phyloP scores from a whole-genome alignment of 2,888 invertebrate species.

The Rotaria macrura region DNA sequence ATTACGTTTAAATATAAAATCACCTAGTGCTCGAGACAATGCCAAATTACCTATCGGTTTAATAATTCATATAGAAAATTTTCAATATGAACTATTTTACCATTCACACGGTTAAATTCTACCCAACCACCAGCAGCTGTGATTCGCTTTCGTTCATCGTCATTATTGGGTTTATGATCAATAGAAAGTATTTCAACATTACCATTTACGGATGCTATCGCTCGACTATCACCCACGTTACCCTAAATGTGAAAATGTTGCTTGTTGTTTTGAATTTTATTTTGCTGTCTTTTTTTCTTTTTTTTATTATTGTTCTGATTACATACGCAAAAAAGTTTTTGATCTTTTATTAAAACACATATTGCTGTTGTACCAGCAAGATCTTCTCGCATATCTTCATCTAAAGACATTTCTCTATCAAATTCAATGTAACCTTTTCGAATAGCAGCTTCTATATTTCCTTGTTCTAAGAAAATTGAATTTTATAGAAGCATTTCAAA shows the following conservation, averaged over 20 bases:
- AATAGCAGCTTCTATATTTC: constrained; percentile 72
- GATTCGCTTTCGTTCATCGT: constrained; percentile 74
- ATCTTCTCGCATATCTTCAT: constrained; percentile 75
- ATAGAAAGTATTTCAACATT: constrained; percentile 65
- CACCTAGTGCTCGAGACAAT: constrained; percentile 84
- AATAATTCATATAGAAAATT: not conserved
- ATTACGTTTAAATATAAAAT: constrained; percentile 89
- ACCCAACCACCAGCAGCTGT: constrained; percentile 89
- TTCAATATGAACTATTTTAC: no score
- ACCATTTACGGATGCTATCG: constrained; percentile 76
- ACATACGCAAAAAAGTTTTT: constrained; percentile 69
- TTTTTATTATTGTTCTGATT: not conserved
- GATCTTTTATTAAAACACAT: constrained; percentile 62
- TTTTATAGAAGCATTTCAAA: not conserved
- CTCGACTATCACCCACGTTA: constrained; percentile 91
- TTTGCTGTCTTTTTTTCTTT: not conserved
- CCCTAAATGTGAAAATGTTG: constrained; percentile 53
- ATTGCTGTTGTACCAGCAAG: constrained; percentile 89
- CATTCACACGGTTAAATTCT: constrained; percentile 84
- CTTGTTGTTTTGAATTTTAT: no score
- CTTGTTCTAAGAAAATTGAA: constrained; percentile 54
- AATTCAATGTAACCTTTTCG: constrained; percentile 78
- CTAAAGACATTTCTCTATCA: constrained; percentile 77
- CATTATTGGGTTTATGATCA: constrained; percentile 90
- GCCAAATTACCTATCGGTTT: constrained; percentile 61